Percentiles rank a stretch among this genome's conserved stretches.
Conservation (phyloP, 2,888 invertebrate genomes). For the Arctia plantaginis region DNA sequence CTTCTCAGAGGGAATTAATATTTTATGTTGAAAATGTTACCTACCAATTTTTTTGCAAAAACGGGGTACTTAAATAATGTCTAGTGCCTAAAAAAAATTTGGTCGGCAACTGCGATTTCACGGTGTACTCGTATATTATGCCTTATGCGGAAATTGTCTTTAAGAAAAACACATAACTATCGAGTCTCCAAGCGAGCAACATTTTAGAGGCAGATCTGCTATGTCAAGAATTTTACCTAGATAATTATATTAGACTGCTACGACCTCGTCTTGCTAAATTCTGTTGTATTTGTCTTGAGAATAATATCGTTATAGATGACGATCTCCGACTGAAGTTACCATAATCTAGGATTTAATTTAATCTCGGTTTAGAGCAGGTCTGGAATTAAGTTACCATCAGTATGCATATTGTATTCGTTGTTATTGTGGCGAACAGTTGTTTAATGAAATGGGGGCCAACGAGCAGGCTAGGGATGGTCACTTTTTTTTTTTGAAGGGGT, state of each 20-base stretch:
- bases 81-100: too few species aligned
- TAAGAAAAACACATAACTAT: background rate
- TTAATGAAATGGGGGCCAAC: background rate
- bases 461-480: too few species aligned
- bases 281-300: conserved; percentile 4
- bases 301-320: conserved; percentile 6
- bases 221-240: conserved; percentile 2
- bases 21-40: too few species aligned
- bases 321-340: conserved; percentile 2
- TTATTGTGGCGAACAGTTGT: background rate
- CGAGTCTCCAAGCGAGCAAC: background rate
- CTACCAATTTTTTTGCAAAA: too few species aligned
- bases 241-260: conserved; percentile 17
- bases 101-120: too few species aligned
- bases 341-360: conserved; percentile 3
- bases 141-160: too few species aligned
- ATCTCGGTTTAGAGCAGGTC: background rate
- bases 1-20: too few species aligned
- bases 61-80: too few species aligned
- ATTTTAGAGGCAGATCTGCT: background rate
- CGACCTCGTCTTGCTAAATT: background rate
- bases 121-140: too few species aligned
- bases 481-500: too few species aligned
- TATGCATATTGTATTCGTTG: background rate
- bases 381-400: background rate